Evolutionary conservation across 2,888 invertebrate genomes (phyloP).

Genomic region (Cetonia aurata): DNA sequence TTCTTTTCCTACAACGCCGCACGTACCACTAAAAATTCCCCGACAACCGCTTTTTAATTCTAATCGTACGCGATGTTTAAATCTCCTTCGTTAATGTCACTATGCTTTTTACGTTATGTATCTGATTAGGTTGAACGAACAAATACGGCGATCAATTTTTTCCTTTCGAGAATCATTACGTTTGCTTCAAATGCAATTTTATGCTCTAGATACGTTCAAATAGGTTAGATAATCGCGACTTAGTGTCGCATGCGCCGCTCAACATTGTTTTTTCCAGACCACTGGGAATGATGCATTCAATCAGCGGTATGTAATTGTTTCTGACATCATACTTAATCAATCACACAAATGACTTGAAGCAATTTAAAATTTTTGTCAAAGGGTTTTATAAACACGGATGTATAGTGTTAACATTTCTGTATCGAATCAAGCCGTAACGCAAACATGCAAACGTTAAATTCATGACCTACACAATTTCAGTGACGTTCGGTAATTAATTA

Average conservation of each 20-base stretch:
- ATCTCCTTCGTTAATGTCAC: constrained; percentile 5
- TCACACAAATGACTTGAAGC: background rate
- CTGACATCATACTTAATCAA: constrained; percentile 16
- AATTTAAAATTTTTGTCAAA: background rate
- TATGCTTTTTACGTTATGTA: constrained; percentile 13
- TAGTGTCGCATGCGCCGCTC: constrained; percentile 22
- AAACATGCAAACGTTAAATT: too few species aligned
- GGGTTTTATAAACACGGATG: too few species aligned
- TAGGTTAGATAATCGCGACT: constrained; percentile 34
- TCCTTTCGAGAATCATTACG: background rate
- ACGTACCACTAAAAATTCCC: constrained; percentile 6
- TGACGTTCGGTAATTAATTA: constrained; percentile 3
- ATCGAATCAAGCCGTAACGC: too few species aligned
- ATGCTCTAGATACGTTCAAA: constrained; percentile 33
- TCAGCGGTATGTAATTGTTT: constrained; percentile 15
- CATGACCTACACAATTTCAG: too few species aligned
- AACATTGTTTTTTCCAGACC: constrained; percentile 29
- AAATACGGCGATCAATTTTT: constrained; percentile 26
- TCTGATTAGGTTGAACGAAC: constrained; percentile 28
- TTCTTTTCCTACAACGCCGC: constrained; percentile 6
- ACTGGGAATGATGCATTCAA: constrained; percentile 29
- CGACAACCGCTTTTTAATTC: constrained; percentile 27
- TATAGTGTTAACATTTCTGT: too few species aligned
- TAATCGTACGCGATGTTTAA: constrained; percentile 1
- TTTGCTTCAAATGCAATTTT: constrained; percentile 30